Evolutionary conservation across 1,140 invertebrate species (phyloP), one percentile per base, ranked within the genome.

Genomic region (Carcinoscorpius rotundicauda): DNA sequence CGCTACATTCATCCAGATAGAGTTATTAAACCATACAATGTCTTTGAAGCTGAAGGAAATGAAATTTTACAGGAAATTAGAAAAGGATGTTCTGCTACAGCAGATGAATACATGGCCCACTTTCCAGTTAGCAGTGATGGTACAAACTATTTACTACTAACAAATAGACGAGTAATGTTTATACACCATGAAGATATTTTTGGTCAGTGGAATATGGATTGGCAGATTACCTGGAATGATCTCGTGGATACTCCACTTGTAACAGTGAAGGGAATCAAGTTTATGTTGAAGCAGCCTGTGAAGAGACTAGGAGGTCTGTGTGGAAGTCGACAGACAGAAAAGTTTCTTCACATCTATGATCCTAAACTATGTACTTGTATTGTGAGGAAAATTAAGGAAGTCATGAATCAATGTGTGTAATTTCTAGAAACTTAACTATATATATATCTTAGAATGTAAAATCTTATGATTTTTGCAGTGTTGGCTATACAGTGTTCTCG

Each of bases 31-130:
- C 89, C 95, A 0, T 99, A 93, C 74, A 85, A 88, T 64, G 75
- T 80, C 3, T 78, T 82, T 57, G 88, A 96, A 74, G 93, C 96
- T 10, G 86, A 91, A 72, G 95, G 96, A 49, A 86, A 88, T 73
- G 89, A 87, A 74, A 55, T 55, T 55, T 6, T 55, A n/a, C 75
- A 89, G 82, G 87, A 89, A 72, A 79, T 88, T 51, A 88, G 91
- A 69, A 91, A 94, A 81, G 91, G 93, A 66, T 91, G 89, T 78
- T 97, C 86, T 78, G 82, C 87, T 3, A 82, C 78, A 60, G 95
- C 93, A 1, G 95, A 98, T 75, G 79, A 84, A 51, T 98, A 96
- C 73, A 80, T 88, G 10, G 87, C 85, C 57, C 92, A 97, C 76
- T 75, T 76, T 11, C 67, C 77, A n/a, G 76, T 83, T 68, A 55